Conservation (phyloP, 2,888 invertebrate genomes). For the Cremastinae sp. region DNA sequence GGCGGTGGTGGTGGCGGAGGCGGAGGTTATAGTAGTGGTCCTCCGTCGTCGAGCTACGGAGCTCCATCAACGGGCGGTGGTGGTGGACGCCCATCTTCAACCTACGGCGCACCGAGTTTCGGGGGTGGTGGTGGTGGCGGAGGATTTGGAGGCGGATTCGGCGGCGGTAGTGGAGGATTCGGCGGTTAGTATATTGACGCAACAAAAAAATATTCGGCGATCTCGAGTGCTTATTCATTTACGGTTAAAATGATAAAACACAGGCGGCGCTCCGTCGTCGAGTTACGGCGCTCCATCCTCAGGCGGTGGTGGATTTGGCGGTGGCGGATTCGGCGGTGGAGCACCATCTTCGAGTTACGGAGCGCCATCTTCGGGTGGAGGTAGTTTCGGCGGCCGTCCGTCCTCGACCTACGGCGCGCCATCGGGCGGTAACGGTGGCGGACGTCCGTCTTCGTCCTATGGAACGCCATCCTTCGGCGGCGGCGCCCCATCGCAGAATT, state of each 20-base stretch:
- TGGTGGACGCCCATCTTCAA: constrained; percentile 75
- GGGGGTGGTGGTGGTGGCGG: constrained; percentile 69
- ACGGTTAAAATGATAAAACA: too few species aligned
- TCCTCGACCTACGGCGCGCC: constrained; percentile 76
- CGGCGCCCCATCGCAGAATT: constrained; percentile 56
- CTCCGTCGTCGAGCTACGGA: constrained; percentile 80
- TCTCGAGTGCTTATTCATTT: too few species aligned
- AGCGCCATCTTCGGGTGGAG: constrained; percentile 64
- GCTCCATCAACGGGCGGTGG: constrained; percentile 76
- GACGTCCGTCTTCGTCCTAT: constrained; percentile 75
- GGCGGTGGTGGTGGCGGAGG: constrained; percentile 66
- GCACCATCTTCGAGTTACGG: constrained; percentile 67
- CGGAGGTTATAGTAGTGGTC: constrained; percentile 62
- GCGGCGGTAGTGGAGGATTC: constrained; percentile 53
- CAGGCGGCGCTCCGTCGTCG: constrained; percentile 35
- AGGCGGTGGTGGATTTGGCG: constrained; percentile 15
- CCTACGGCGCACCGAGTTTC: constrained; percentile 79
- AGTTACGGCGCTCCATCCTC: constrained; percentile 27
- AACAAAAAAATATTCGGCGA: too few species aligned
- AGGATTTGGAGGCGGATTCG: constrained; percentile 32
- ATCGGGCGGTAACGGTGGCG: constrained; percentile 63
- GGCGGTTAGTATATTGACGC: constrained; percentile 38
- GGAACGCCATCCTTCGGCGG: constrained; percentile 73
- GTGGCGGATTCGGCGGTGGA: constrained; percentile 57
- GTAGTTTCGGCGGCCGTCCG: constrained; percentile 74